Percentiles rank a stretch among this genome's conserved stretches.
Evolutionary conservation across 2,113 vertebrate species (phyloP).

Genomic region (Strigops habroptila): DNA sequence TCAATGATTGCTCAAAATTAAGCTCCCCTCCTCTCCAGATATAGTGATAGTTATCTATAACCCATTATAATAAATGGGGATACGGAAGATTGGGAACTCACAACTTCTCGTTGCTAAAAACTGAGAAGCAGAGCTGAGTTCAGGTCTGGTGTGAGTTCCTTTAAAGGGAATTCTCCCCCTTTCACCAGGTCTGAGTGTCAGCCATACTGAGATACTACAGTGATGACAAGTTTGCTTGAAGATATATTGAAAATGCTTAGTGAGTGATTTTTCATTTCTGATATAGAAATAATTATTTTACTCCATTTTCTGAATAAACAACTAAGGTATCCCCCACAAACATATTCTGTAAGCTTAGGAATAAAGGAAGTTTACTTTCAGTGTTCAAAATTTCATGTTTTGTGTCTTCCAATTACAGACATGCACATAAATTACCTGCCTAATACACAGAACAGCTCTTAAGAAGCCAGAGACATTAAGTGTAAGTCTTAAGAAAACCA

Average conservation of each 20-base stretch:
- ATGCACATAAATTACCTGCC: neutral
- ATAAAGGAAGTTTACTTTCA: neutral
- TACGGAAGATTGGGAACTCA: neutral
- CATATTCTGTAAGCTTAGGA: neutral
- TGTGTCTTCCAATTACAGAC: neutral
- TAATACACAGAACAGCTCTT: neutral
- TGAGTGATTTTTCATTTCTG: constrained; percentile 36
- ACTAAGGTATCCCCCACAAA: neutral
- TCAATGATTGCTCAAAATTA: neutral
- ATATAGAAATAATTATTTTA: neutral
- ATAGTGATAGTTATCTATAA: neutral
- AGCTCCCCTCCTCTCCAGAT: neutral
- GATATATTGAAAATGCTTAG: neutral
- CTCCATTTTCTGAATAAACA: neutral
- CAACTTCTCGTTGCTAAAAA: neutral
- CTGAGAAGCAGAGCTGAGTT: neutral
- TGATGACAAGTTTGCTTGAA: neutral
- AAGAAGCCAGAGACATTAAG: neutral
- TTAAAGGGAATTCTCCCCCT: neutral
- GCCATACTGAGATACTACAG: neutral
- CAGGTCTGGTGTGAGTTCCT: neutral
- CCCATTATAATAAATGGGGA: neutral
- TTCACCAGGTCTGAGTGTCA: neutral
- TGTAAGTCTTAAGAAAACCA: neutral
- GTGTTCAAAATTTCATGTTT: neutral